Conservation (phyloP, 2,113 vertebrate species). For the Gulo gulo region DNA sequence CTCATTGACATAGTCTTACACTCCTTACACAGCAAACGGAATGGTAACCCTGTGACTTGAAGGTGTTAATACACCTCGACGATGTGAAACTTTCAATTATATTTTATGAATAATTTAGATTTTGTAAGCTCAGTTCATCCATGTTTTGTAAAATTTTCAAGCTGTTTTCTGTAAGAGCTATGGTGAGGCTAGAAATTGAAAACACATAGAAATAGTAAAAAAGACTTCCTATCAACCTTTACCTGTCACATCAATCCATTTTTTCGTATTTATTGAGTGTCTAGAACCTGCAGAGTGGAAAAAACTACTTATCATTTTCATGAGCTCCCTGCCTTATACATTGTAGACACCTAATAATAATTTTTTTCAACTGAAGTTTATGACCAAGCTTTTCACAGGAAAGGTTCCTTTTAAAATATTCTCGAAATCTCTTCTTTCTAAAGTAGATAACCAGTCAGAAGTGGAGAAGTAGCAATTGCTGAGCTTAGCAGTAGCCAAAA, state of each 20-base stretch:
- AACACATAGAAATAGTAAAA: neutral
- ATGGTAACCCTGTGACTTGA: neutral
- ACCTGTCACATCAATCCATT: constrained; percentile 13
- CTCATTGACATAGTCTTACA: neutral
- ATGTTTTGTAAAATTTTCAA: neutral
- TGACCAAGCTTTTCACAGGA: constrained; percentile 43
- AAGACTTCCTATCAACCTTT: neutral
- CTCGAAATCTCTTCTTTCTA: constrained; percentile 28
- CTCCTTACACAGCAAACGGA: neutral
- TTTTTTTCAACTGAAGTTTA: constrained; percentile 50
- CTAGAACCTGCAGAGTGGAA: neutral
- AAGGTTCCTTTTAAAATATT: constrained; percentile 44
- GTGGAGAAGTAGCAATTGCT: constrained; percentile 43
- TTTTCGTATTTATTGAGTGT: constrained; percentile 56
- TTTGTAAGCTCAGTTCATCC: neutral
- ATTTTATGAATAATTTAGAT: constrained; percentile 18
- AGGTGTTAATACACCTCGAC: neutral
- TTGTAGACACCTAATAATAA: constrained; percentile 39
- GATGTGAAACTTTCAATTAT: neutral
- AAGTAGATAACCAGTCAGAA: constrained; percentile 38
- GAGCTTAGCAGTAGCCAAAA: constrained; percentile 32
- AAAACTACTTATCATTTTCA: constrained; percentile 51
- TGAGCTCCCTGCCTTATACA: neutral
- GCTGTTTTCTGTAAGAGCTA: neutral
- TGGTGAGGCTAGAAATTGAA: neutral